phyloP scores from a whole-genome alignment of 2,113 vertebrate species.

The Thamnophis sirtalis region DNA sequence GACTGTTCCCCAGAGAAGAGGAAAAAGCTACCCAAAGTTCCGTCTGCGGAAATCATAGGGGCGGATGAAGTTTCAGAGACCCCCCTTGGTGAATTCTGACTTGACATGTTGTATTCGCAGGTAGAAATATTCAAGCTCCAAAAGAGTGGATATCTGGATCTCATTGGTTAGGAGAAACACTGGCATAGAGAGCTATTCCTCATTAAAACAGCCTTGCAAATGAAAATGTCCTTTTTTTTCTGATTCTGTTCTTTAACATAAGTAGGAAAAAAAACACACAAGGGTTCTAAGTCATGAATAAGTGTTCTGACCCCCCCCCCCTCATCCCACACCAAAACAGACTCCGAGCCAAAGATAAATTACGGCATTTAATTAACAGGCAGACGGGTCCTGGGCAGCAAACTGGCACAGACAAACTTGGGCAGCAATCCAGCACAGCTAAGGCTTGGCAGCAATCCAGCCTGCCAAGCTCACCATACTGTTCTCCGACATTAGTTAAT shows the following conservation, averaged over 20 bases:
- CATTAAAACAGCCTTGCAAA: not conserved
- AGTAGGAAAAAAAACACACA: not conserved
- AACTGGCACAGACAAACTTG: too few relatives aligned
- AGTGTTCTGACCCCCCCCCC: too few relatives aligned
- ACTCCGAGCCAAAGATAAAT: too few relatives aligned
- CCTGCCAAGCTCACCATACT: too few relatives aligned
- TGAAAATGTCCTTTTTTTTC: not conserved
- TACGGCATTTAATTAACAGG: too few relatives aligned
- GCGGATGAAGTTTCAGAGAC: not conserved
- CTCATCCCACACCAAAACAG: too few relatives aligned
- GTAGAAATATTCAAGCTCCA: not conserved
- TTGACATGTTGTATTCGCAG: not conserved
- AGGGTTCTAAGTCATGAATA: not conserved
- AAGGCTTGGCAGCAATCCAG: too few relatives aligned
- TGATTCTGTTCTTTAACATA: not conserved
- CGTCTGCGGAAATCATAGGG: not conserved
- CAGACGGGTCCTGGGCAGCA: too few relatives aligned
- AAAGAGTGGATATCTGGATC: not conserved
- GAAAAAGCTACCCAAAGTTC: not conserved
- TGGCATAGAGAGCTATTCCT: not conserved
- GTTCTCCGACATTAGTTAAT: too few relatives aligned
- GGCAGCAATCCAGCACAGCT: too few relatives aligned
- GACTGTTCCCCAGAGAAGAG: constrained; percentile 5
- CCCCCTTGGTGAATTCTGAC: not conserved
- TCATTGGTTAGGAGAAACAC: not conserved